Base-by-base conservation (phyloP, 1,140 invertebrate genomes). In the Pogonus chalceus region DNA sequence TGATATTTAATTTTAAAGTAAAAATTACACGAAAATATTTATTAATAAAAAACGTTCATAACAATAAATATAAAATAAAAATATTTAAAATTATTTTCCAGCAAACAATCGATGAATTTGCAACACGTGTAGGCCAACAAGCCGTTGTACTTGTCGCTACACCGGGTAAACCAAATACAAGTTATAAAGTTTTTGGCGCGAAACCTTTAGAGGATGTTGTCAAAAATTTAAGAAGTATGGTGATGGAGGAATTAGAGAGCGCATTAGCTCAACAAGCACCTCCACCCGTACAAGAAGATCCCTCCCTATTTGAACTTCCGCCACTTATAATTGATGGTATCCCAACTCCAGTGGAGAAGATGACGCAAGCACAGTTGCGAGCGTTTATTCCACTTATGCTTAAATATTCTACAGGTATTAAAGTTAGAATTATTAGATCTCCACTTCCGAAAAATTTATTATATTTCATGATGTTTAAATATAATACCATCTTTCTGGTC, bases 361-460 rank as follows among this genome's bases (percentile, higher is more conserved):
- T 98, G 95, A 97, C 95, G 20, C 95, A 97, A 71, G 95, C 94
- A 26, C 95, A 97, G 70, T 74, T 98, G 35, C 74, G 95, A 58
- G 93, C 93, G 46, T 98, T 98, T 69, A 97, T 98, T 62, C 95
- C 95, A 37, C 79, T 97, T 54, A 98, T 98, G 95, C 75, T 98
- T 56, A 97, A 97, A 74, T 97, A 96, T 74, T 96, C 93, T 1
- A 97, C 94, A 52, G 83, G 79, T 79, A 67, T 69, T 67, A 65
- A 31, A 2, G n/a, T n/a, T n/a, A n/a, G n/a, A n/a, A n/a, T n/a
- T n/a, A n/a, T n/a, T n/a, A n/a, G n/a, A n/a, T n/a, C n/a, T n/a
- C n/a, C n/a, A n/a, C n/a, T n/a, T n/a, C n/a, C n/a, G n/a, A n/a
- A n/a, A n/a, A n/a, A n/a, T n/a, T n/a, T n/a, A n/a, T n/a, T n/a